These are phyloP conservation scores for Cyrtorhinus lividipennis DNA, from an alignment of 1,140 invertebrate genomes.

Conservation along the genomic window DNA sequence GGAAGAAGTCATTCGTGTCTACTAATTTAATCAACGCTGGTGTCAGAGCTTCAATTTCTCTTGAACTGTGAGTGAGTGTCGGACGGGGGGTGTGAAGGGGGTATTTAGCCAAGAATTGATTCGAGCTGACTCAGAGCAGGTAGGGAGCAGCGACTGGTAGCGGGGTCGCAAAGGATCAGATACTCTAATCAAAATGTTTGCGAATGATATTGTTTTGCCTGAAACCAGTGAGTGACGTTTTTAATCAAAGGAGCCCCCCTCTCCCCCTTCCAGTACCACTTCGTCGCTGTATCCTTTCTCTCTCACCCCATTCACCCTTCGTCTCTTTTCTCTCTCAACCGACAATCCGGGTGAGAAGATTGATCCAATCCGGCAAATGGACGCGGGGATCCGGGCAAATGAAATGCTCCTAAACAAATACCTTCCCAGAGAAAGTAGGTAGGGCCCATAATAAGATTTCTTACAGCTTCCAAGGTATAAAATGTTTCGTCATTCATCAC, in stretches of 20 bases:
- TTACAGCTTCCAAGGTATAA: background rate
- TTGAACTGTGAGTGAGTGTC: too few species aligned
- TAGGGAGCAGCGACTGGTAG: too few species aligned
- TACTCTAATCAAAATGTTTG: background rate
- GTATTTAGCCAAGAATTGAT: too few species aligned
- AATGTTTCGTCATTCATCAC: background rate
- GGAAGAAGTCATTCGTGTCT: too few species aligned
- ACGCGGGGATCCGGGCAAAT: background rate
- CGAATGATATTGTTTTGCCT: background rate
- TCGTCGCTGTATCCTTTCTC: background rate
- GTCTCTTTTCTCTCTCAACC: too few species aligned
- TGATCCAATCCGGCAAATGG: background rate
- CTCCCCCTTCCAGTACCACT: background rate
- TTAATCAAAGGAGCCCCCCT: background rate
- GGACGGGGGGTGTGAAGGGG: too few species aligned
- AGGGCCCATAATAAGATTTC: background rate
- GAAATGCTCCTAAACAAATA: background rate
- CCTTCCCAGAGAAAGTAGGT: background rate
- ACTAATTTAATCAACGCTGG: too few species aligned
- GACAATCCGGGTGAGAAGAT: background rate
- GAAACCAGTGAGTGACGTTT: background rate
- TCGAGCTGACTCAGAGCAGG: too few species aligned
- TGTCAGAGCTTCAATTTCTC: too few species aligned
- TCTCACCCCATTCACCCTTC: too few species aligned
- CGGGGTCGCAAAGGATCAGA: background rate